These are phyloP conservation scores for Triplophysa tibetana DNA, from an alignment of 2,113 vertebrate species.

Conservation along the genomic window DNA sequence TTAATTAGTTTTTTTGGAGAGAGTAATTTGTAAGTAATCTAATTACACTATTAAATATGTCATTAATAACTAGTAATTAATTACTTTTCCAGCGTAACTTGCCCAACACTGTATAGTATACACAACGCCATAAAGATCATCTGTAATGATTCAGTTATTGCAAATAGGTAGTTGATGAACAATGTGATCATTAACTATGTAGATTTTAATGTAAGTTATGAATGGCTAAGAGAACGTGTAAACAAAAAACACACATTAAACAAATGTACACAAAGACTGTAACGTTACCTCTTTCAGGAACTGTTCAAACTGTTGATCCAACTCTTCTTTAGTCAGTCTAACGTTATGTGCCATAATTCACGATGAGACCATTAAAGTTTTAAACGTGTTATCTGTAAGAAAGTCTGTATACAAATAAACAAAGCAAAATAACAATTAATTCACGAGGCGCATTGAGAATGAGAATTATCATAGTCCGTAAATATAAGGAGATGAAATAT, in stretches of 20 bases:
- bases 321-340: slow-evolving; percentile 78
- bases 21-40: too few relatives aligned
- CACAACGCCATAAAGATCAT: neutral
- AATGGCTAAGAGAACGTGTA: too few relatives aligned
- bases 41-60: too few relatives aligned
- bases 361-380: neutral
- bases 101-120: neutral
- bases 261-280: neutral
- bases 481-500: too few relatives aligned
- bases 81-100: too few relatives aligned
- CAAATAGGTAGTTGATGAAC: neutral
- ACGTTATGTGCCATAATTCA: slow-evolving; percentile 73
- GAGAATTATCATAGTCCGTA: too few relatives aligned
- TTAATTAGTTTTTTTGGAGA: too few relatives aligned
- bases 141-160: neutral
- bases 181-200: too few relatives aligned
- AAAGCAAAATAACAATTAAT: too few relatives aligned
- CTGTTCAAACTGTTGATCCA: slow-evolving; percentile 91
- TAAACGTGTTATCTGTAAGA: neutral
- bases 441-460: too few relatives aligned
- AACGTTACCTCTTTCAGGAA: slow-evolving; percentile 89
- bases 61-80: too few relatives aligned
- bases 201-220: too few relatives aligned
- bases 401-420: neutral
- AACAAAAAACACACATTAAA: neutral